A percentile compares a stretch with the other conserved stretches of the same genome.
Evolutionary conservation across 1,140 invertebrate genomes (phyloP).

Genomic region (Drosophila erecta): DNA sequence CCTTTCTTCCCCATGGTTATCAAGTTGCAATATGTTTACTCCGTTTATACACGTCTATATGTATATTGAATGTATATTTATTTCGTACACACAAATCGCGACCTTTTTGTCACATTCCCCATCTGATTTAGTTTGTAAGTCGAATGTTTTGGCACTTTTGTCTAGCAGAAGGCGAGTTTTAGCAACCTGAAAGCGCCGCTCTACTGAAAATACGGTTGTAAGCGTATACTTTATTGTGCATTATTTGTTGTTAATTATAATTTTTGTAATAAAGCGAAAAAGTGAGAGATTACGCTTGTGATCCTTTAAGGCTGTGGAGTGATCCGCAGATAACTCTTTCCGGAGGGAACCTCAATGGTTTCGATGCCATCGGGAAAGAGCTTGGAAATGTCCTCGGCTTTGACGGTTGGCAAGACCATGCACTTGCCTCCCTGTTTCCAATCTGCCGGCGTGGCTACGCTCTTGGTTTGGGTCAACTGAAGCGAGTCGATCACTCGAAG

Average conservation of each 20-base stretch:
- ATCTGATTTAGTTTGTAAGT: conserved; percentile 66
- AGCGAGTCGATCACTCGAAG: conserved; percentile 96
- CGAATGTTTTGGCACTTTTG: conserved; percentile 41
- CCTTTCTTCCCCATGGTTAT: conserved; percentile 34
- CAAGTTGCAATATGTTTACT: conserved; percentile 71
- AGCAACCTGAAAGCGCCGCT: conserved; percentile 14
- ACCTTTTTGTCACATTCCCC: conserved; percentile 55
- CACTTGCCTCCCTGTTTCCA: conserved; percentile 94
- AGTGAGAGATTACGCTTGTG: neutral
- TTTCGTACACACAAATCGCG: conserved; percentile 40
- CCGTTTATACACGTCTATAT: conserved; percentile 27
- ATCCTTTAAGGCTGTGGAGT: conserved; percentile 85
- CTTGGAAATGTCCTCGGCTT: conserved; percentile 88
- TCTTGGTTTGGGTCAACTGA: conserved; percentile 92
- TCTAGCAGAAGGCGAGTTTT: conserved; percentile 39
- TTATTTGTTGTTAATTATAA: conserved; percentile 70
- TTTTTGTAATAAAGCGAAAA: conserved; percentile 71
- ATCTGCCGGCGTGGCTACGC: conserved; percentile 97
- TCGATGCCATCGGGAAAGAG: conserved; percentile 90
- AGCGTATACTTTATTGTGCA: conserved; percentile 49
- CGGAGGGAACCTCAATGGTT: conserved; percentile 90
- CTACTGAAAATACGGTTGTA: conserved; percentile 58
- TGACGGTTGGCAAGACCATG: conserved; percentile 93
- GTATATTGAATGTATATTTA: conserved; percentile 53
- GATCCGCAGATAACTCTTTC: conserved; percentile 91